A percentile compares a stretch with the other conserved stretches of the same genome.
These are phyloP conservation scores for Notarius lentiginosus DNA, from an alignment of 2,113 vertebrate genomes.

Conservation along the genomic window DNA sequence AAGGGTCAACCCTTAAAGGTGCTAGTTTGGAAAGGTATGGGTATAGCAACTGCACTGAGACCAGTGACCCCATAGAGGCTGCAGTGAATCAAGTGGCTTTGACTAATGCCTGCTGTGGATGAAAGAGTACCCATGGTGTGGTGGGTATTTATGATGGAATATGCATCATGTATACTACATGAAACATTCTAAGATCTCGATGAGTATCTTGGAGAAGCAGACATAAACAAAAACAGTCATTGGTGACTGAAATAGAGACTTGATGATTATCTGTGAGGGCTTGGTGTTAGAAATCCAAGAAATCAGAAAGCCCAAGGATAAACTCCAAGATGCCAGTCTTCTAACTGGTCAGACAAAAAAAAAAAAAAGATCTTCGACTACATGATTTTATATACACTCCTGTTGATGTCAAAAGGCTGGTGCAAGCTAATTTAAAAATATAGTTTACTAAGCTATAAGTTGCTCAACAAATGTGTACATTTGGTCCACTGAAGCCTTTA, in stretches of 20 bases:
- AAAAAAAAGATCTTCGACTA: no score
- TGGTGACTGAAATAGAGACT: background rate
- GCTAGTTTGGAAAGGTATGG: background rate
- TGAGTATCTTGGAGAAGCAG: background rate
- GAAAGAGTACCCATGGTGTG: background rate
- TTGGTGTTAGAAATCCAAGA: background rate
- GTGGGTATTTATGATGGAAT: background rate
- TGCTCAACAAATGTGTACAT: background rate
- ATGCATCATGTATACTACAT: background rate
- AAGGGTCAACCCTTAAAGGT: background rate
- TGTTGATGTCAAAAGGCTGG: background rate
- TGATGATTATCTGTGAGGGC: background rate
- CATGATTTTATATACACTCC: no score
- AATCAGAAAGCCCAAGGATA: background rate
- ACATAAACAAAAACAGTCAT: background rate
- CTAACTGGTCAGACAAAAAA: background rate
- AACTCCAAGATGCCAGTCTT: background rate
- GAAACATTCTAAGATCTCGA: background rate
- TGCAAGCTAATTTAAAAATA: background rate
- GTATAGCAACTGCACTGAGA: background rate
- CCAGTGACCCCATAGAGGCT: background rate
- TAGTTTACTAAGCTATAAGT: background rate
- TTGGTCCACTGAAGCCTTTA: background rate
- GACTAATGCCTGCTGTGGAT: background rate
- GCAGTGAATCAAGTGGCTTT: background rate